These are phyloP conservation scores for rat (Rattus norvegicus) DNA, from an alignment of 2,113 vertebrate genomes.

Conservation along the genomic window DNA sequence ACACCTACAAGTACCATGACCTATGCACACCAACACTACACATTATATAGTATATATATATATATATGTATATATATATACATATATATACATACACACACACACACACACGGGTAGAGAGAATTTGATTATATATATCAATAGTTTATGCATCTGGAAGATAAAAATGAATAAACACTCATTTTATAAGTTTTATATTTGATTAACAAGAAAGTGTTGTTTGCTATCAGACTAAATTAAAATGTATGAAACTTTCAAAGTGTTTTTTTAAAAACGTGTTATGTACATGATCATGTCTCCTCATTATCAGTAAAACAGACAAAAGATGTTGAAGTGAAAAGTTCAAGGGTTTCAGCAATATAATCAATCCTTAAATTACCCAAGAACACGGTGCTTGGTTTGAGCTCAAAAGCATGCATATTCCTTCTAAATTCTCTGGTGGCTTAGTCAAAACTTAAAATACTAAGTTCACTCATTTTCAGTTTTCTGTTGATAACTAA, in stretches of 20 bases:
- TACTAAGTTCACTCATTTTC: not conserved
- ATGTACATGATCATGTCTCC: not conserved
- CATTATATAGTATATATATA: not conserved
- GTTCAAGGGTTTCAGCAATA: not conserved
- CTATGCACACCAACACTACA: too few species aligned
- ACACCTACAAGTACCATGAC: too few species aligned
- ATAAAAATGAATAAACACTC: not conserved
- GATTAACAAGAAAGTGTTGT: not conserved
- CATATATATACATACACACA: too few species aligned
- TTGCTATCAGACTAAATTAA: not conserved
- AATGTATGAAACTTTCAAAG: not conserved
- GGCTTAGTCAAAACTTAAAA: not conserved
- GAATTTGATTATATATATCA: not conserved
- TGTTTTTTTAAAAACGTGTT: not conserved
- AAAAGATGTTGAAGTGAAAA: not conserved
- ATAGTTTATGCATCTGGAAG: not conserved
- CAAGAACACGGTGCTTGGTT: not conserved
- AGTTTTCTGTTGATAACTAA: not conserved
- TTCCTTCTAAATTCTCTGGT: not conserved
- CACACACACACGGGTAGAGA: too few species aligned
- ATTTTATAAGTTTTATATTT: not conserved
- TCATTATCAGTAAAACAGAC: not conserved
- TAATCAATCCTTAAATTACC: not conserved
- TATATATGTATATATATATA: too few species aligned
- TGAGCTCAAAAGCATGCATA: not conserved